phyloP scores from a whole-genome alignment of 2,113 vertebrate species.

The Raphicerus campestris region DNA sequence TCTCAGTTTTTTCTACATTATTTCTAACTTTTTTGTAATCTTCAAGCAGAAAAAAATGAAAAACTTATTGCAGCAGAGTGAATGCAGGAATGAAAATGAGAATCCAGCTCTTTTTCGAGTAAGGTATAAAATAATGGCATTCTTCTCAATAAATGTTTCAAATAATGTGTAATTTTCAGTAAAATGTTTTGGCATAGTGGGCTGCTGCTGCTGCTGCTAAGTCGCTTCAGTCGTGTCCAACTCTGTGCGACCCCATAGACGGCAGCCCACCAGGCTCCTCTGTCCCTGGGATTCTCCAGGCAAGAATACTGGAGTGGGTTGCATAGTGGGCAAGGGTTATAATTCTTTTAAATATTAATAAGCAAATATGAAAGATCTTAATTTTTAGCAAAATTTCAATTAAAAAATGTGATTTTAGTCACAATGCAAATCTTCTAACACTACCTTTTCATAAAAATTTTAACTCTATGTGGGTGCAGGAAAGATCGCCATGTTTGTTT shows the following conservation, averaged over 20 bases:
- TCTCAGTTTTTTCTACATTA: not conserved
- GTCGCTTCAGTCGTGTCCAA: too few species aligned
- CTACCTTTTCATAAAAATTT: not conserved
- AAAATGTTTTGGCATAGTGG: not conserved
- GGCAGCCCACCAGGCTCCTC: too few species aligned
- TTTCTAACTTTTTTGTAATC: not conserved
- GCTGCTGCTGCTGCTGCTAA: too few species aligned
- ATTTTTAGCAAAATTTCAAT: not conserved
- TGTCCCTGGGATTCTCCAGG: too few species aligned
- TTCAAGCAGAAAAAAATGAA: not conserved
- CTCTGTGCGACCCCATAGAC: too few species aligned
- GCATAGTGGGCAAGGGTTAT: not conserved
- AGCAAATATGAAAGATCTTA: not conserved
- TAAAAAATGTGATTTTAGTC: not conserved
- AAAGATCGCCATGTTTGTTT: not conserved
- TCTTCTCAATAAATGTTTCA: not conserved
- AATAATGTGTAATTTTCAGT: not conserved
- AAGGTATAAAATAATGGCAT: not conserved
- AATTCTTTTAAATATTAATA: not conserved
- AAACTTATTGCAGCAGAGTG: not conserved
- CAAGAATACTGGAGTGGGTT: too few species aligned
- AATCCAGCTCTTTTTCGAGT: not conserved
- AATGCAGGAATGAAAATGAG: not conserved
- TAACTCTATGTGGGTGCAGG: rapidly evolving
- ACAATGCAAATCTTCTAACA: not conserved